Evolutionary conservation across 2,888 invertebrate genomes (phyloP), one percentile per base, ranked within the genome.

Genomic region (Volucella zonaria): DNA sequence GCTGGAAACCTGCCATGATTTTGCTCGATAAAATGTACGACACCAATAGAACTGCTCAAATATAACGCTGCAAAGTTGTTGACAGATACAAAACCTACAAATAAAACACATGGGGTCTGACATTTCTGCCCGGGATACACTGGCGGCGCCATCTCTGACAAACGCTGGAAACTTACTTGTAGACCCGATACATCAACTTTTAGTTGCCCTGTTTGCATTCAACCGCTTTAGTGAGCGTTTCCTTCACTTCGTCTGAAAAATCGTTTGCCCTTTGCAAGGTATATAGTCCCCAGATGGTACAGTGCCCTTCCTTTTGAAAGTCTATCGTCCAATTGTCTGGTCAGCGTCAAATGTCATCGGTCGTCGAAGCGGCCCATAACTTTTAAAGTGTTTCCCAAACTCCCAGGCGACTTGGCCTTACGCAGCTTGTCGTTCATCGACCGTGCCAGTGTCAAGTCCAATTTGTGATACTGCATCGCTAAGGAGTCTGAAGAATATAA

Each of bases 361-460:
- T 99, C 99, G 87, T 97, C 96, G 92, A 97, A 99, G 89, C 97
- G 96, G 8, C 98, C 98, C 96, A 99, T 97, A 40, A 99, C 98
- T 93, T 99, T 99, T 10, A 99, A 93, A 0, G 99, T 99, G 90
- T 99, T 99, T 15, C 99, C 99, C 52, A 99, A 93, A 92, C 99
- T 99, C 1, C 99, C 99, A 58, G 98, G 98, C 2, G 99, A 99
- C 91, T 99, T 99, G 3, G 99, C 99, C 92, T 99, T 99, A 6
- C 99, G 99, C 75, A 98, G 93, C 92, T 96, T 96, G 61, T 97
- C 97, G 86, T 96, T 96, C 96, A 97, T 96, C 70, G 96, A 96
- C 90, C 96, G 96, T 73, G 99, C 98, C 87, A 99, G 93, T 0
- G 97, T 97, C 87, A 99, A 93, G 92, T 99, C 99, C 90, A 97